Percentiles rank a stretch among this genome's conserved stretches.
Conservation (phyloP, 2,888 invertebrate species). For the Heliconius aoede region DNA sequence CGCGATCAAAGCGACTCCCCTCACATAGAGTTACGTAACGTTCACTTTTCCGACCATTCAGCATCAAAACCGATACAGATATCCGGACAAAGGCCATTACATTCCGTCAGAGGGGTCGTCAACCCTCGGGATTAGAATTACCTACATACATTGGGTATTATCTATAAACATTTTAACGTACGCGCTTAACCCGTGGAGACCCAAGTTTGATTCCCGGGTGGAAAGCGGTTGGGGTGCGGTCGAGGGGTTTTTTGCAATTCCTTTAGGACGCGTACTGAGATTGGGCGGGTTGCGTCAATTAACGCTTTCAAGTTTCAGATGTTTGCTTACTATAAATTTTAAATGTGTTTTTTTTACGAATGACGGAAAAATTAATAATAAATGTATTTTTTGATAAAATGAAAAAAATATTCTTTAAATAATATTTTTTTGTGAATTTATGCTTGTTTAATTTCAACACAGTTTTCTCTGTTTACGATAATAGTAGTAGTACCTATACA, state of each 20-base stretch:
- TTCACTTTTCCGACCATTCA: constrained; percentile 39
- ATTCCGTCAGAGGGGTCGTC: constrained; percentile 69
- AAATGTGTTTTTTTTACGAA: background rate
- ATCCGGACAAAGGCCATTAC: constrained; percentile 71
- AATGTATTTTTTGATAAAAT: background rate
- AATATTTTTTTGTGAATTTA: background rate
- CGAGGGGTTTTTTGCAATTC: constrained; percentile 70
- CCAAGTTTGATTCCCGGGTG: constrained; percentile 72
- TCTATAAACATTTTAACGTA: constrained; percentile 83
- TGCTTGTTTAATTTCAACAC: background rate
- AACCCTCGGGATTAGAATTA: constrained; percentile 69
- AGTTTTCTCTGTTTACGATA: background rate
- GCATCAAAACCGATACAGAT: constrained; percentile 56
- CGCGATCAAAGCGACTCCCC: constrained; percentile 32
- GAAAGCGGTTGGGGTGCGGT: constrained; percentile 72
- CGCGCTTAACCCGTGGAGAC: constrained; percentile 81
- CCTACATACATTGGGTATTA: constrained; percentile 76
- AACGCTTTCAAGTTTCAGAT: constrained; percentile 49
- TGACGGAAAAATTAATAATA: background rate
- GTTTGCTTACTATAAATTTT: background rate
- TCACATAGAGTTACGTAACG: constrained; percentile 26
- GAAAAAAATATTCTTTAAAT: background rate
- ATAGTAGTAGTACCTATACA: background rate
- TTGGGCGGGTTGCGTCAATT: constrained; percentile 72
- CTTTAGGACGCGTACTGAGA: constrained; percentile 65